Percentiles rank a stretch among this genome's conserved stretches.
These are phyloP conservation scores for Sphenodon punctatus DNA, from an alignment of 2,797 vertebrate species.

Conservation along the genomic window DNA sequence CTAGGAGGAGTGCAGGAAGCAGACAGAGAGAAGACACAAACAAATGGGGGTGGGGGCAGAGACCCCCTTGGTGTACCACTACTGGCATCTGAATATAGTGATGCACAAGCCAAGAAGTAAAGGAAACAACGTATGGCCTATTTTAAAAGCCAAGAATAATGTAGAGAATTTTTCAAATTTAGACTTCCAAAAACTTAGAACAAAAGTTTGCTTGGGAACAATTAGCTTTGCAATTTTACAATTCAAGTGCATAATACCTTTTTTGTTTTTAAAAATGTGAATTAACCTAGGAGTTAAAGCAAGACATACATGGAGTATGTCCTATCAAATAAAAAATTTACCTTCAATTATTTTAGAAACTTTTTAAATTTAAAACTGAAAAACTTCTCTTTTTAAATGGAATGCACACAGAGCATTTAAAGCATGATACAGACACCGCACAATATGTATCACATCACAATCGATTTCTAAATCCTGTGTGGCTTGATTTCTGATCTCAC, in stretches of 20 bases:
- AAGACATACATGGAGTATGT: not conserved
- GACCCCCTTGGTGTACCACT: too few species aligned
- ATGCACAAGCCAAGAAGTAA: not conserved
- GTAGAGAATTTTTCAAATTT: not conserved
- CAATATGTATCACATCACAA: not conserved
- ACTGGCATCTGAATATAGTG: not conserved
- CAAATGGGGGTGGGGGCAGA: too few species aligned
- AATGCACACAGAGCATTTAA: not conserved
- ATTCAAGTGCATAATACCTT: not conserved
- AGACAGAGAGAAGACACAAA: too few species aligned
- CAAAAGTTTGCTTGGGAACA: not conserved
- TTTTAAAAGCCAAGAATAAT: not conserved
- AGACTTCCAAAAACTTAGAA: not conserved
- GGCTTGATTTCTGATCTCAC: not conserved
- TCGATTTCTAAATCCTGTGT: not conserved
- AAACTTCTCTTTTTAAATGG: too few species aligned
- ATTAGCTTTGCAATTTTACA: not conserved
- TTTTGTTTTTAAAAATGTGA: conserved; percentile 15
- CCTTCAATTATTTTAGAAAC: too few species aligned
- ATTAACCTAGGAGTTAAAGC: not conserved
- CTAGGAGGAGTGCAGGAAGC: too few species aligned
- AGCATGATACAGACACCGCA: not conserved
- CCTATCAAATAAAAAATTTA: not conserved
- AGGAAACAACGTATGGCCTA: conserved; percentile 1
- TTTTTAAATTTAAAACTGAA: too few species aligned